Base-by-base conservation (phyloP, 2,888 invertebrate genomes). In the Aporophyla nigra region DNA sequence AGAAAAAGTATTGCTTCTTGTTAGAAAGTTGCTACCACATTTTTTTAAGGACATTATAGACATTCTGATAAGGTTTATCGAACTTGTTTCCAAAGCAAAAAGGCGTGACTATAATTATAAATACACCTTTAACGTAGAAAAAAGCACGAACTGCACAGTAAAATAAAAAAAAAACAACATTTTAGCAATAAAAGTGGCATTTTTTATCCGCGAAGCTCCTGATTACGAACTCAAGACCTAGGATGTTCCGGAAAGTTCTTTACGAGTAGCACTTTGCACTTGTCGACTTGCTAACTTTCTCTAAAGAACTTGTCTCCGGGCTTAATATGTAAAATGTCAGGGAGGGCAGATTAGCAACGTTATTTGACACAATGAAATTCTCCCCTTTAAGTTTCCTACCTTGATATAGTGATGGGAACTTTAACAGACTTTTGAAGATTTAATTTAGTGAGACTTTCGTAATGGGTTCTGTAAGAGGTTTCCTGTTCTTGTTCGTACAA, bases 271-370 rank as follows among this genome's bases (percentile, higher is more conserved):
- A 85, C 86, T 86, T 82, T 82, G 86, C 84, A 82, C 87, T 87
- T 86, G 86, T 87, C 86, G 84, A 84, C 77, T 87, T 85, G 84
- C 84, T 91, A 88, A 86, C 80, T 85, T 83, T 82, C 83, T 80
- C 79, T 80, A 71, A 77, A 85, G 78, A 91, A 92, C 82, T 93
- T 90, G 86, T 90, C 83, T 86, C 68, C 49, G 46, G 49, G 83
- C 88, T 92, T 93, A 93, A 93, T 93, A 93, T 93, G 93, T 94
- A 93, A 93, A 94, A 93, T 91, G 93, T 93, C 91, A 92, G 90
- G 67, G 87, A 85, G 82, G 82, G 68, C 86, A 91, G 93, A 94
- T 94, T 93, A 94, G 90, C 91, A 83, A 88, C 89, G 88, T 90
- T 91, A 90, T 91, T 92, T 90, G 89, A 87, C 86, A 91, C 91